Conservation (phyloP, 2,797 vertebrate genomes). For the Sebastiscus albofasciatus region DNA sequence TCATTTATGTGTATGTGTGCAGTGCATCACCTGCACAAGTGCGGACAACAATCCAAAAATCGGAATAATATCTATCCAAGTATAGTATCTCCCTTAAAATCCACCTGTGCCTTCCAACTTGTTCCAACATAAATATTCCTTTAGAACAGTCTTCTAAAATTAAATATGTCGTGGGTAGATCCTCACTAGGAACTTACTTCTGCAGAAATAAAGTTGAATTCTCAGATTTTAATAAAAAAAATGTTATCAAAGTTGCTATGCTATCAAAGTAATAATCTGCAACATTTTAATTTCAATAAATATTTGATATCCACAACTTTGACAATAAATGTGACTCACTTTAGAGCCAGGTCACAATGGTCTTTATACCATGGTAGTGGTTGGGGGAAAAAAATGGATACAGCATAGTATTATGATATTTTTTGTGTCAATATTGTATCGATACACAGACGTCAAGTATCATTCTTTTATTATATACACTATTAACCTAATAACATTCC, state of each 20-base stretch:
- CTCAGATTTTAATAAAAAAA: background rate
- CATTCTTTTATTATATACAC: no score
- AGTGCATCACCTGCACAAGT: background rate
- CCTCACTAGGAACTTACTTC: background rate
- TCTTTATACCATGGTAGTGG: background rate
- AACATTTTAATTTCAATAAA: background rate
- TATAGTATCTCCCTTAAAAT: background rate
- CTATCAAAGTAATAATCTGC: background rate
- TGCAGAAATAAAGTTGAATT: background rate
- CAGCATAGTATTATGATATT: no score
- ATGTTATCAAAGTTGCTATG: background rate
- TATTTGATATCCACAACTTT: background rate
- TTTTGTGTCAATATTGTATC: no score
- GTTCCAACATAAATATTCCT: background rate
- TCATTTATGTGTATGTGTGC: background rate
- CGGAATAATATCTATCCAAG: background rate
- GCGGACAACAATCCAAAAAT: background rate
- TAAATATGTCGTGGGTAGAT: background rate
- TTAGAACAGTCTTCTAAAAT: background rate
- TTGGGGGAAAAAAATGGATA: no score
- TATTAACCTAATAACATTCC: no score
- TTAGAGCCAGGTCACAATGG: background rate
- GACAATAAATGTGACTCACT: background rate
- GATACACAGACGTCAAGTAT: no score
- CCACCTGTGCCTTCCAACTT: background rate